Percentiles rank a stretch among this genome's conserved stretches.
Conservation (phyloP, 2,888 invertebrate genomes). For the Melinaea marsaeus region DNA sequence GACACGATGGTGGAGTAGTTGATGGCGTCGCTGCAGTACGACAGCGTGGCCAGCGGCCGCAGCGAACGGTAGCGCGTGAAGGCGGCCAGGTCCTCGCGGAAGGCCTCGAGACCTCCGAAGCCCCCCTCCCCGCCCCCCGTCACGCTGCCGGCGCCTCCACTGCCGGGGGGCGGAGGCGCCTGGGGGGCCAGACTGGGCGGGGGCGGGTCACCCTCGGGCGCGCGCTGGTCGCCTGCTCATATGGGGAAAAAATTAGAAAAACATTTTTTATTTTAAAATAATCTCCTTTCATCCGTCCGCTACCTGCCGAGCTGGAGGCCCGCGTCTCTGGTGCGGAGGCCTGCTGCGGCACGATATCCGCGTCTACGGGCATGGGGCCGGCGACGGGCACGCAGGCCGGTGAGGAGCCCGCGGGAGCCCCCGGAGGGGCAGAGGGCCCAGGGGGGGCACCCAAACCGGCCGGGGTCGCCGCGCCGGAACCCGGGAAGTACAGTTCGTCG, state of each 20-base stretch:
- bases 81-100: constrained; percentile 90
- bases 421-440: constrained; percentile 16
- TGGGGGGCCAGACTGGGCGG: constrained; percentile 52
- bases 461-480: constrained; percentile 43
- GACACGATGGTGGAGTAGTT: constrained; percentile 92
- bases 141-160: constrained; percentile 32
- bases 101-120: constrained; percentile 81
- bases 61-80: constrained; percentile 86
- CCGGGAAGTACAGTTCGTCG: constrained; percentile 82
- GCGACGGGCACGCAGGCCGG: constrained; percentile 31
- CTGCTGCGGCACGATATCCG: constrained; percentile 35
- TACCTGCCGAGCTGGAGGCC: constrained; percentile 49
- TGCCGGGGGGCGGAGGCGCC: constrained; percentile 68
- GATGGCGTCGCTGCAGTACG: constrained; percentile 93
- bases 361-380: constrained; percentile 29
- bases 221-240: constrained; percentile 32
- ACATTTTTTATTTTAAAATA: no score
- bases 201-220: constrained; percentile 54
- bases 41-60: constrained; percentile 89
- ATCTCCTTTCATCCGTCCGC: no score
- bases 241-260: background rate
- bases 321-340: constrained; percentile 29
- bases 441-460: constrained; percentile 39
- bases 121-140: constrained; percentile 30
- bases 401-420: constrained; percentile 17